Conservation (phyloP, 2,113 vertebrate species). For the Chionodraco myersi region DNA sequence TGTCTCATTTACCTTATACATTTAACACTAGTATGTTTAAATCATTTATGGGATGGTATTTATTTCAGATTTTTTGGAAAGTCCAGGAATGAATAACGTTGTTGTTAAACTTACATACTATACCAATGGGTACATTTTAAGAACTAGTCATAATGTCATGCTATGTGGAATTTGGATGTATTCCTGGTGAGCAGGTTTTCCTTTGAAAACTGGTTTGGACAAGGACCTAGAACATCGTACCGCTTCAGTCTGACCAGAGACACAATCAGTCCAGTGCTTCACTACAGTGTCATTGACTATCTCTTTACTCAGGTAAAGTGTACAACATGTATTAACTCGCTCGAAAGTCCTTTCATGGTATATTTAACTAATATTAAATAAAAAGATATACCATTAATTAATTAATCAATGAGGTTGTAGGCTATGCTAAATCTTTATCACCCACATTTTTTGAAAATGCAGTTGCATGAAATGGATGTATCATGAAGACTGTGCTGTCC, state of each 20-base stretch:
- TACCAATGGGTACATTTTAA: background rate
- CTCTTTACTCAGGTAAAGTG: slow-evolving; percentile 92
- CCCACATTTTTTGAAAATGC: background rate
- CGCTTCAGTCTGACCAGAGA: slow-evolving; percentile 86
- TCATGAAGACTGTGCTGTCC: background rate
- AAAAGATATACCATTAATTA: no score
- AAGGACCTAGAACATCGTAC: slow-evolving; percentile 81
- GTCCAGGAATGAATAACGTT: background rate
- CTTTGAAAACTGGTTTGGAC: slow-evolving; percentile 91
- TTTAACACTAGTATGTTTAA: background rate
- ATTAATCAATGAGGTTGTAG: no score
- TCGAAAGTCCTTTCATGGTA: background rate
- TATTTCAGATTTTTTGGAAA: background rate
- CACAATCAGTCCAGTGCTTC: slow-evolving; percentile 84
- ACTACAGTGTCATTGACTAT: slow-evolving; percentile 89
- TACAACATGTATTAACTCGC: background rate
- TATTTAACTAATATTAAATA: background rate
- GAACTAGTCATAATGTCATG: background rate
- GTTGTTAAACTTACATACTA: background rate
- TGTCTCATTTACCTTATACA: background rate
- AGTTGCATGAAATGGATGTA: background rate
- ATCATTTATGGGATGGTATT: background rate
- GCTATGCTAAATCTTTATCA: no score
- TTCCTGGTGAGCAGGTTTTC: slow-evolving; percentile 84
- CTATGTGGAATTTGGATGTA: background rate